Base-by-base conservation (phyloP, 2,113 vertebrate species). In the Vulpes ferrilata region DNA sequence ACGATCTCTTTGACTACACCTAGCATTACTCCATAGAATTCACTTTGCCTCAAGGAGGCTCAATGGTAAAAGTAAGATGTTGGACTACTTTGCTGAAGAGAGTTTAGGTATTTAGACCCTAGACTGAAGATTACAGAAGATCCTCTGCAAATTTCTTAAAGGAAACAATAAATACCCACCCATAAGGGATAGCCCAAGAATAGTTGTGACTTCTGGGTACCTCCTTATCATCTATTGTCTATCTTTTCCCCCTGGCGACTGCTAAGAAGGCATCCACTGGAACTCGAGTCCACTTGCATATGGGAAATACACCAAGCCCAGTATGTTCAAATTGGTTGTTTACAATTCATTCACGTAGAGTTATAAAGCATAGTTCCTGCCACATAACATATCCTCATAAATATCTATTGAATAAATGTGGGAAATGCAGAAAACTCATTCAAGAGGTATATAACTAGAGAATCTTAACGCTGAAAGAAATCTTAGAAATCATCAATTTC, bases 311-410 rank as follows among this genome's bases (percentile, higher is more conserved):
- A 74, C 38, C 87, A 20, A 95, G 57, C 23, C 27, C 25, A 38
- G 48, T 0, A 30, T 35, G 19, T 92, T 74, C 53, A 69, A 62
- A 74, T 38, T 25, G 51, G 62, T 60, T 65, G 25, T 59, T 79
- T 55, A 59, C 38, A 76, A 69, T 88, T 53, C 84, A 97, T 83
- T 97, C 95, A 84, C 55, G 53, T 43, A 38, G n/a, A 87, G 81
- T 20, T 78, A 30, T 64, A 76, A 97, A 98, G 86, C 35, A 67
- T 25, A 91, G 38, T 83, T 82, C 15, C 67, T 90, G 73, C 7
- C 60, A 79, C 35, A 67, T 80, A 35, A 30, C n/a, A 48, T 15
- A 55, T 22, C 15, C 7, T 59, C 11, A 38, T 71, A 86, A 94
- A 38, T 82, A 87, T 71, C 92, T 96, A 73, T 38, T 71, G 38